A percentile compares a stretch with the other conserved stretches of the same genome.
These are phyloP conservation scores for Netelia inedita DNA, from an alignment of 2,888 invertebrate genomes.

Conservation along the genomic window DNA sequence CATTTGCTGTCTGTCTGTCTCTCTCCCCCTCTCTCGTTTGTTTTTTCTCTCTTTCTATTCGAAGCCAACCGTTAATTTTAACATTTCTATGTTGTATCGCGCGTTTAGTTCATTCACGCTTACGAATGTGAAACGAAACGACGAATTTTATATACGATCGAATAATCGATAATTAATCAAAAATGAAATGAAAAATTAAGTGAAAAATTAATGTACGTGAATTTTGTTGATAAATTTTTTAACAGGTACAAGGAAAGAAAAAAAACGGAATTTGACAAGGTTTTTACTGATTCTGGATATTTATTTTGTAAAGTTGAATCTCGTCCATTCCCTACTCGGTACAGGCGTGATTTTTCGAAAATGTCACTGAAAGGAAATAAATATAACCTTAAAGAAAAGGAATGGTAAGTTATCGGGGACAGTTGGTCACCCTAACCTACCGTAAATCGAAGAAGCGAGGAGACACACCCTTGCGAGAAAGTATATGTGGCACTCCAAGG, in stretches of 20 bases:
- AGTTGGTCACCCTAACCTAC: slow-evolving; percentile 76
- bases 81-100: background rate
- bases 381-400: background rate
- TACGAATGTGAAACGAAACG: background rate
- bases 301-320: too few species aligned
- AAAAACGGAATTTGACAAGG: too few species aligned
- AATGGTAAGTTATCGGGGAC: slow-evolving; percentile 15
- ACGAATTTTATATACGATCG: background rate
- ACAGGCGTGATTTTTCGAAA: background rate
- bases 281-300: too few species aligned
- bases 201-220: too few species aligned
- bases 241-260: too few species aligned
- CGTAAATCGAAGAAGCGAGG: slow-evolving; percentile 82
- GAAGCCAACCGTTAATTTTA: slow-evolving; percentile 35
- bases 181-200: too few species aligned
- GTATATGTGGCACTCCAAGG: slow-evolving; percentile 73
- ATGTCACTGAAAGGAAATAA: slow-evolving; percentile 15
- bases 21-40: background rate
- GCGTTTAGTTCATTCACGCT: background rate
- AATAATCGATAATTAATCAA: background rate
- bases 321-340: background rate
- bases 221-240: too few species aligned
- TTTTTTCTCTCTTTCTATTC: slow-evolving; percentile 29
- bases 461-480: slow-evolving; percentile 81
- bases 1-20: slow-evolving; percentile 21